A percentile compares a stretch with the other conserved stretches of the same genome.
These are phyloP conservation scores for Falco berigora DNA, from an alignment of 2,797 vertebrate species.

Conservation along the genomic window DNA sequence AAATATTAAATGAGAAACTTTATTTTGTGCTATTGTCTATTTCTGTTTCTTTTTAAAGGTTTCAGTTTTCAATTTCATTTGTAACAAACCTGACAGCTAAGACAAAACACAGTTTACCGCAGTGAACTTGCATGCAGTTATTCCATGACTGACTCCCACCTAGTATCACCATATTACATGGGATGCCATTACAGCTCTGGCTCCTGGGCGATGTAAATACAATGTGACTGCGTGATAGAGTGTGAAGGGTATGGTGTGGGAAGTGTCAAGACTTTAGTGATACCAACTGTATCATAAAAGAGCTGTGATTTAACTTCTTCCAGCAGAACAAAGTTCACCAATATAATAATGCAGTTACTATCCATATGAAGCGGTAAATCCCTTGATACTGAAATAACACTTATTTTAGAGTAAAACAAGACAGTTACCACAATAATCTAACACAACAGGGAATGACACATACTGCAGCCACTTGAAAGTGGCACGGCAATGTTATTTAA, in stretches of 20 bases:
- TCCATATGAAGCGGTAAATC: neutral
- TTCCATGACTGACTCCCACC: neutral
- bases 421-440: neutral
- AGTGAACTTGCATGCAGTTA: neutral
- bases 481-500: neutral
- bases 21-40: neutral
- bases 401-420: neutral
- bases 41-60: conserved; percentile 46
- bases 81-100: neutral
- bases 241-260: neutral
- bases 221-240: neutral
- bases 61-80: conserved; percentile 3
- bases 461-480: neutral
- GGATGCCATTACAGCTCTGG: neutral
- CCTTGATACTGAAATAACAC: neutral
- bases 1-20: neutral
- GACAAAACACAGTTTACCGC: neutral
- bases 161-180: neutral
- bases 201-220: neutral
- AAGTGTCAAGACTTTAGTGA: neutral
- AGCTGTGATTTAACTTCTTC: neutral
- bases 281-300: neutral
- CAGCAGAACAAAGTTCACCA: neutral
- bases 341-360: neutral
- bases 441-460: neutral